Evolutionary conservation across 2,797 vertebrate genomes (phyloP).

Genomic region (Heterohyrax brucei): DNA sequence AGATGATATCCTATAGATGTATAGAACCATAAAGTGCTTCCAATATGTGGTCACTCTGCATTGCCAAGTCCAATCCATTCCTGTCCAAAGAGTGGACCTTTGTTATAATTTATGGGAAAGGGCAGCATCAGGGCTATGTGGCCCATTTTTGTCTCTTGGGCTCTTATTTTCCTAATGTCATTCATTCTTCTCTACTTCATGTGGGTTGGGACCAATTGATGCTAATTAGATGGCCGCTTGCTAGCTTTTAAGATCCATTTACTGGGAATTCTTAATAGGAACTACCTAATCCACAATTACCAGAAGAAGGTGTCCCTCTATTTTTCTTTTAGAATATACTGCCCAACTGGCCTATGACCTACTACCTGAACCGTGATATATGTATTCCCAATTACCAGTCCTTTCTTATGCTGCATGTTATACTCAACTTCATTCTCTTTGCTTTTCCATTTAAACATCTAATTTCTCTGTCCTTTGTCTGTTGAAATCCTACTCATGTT

Average conservation of each 20-base stretch:
- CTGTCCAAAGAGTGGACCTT: too few species aligned
- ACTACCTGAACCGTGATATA: not conserved
- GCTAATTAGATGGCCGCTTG: too few species aligned
- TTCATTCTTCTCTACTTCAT: too few species aligned
- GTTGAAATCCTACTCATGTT: not conserved
- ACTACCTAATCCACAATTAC: not conserved
- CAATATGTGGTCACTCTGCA: too few species aligned
- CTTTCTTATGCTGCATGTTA: not conserved
- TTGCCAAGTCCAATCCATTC: too few species aligned
- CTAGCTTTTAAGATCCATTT: not conserved
- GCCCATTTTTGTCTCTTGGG: too few species aligned
- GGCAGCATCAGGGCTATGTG: too few species aligned
- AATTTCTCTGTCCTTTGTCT: not conserved
- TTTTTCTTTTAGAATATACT: not conserved
- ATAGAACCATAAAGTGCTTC: too few species aligned
- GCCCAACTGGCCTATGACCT: not conserved
- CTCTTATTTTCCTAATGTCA: too few species aligned
- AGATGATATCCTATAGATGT: too few species aligned
- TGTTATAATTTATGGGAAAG: too few species aligned
- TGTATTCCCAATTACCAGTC: not conserved
- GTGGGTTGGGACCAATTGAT: too few species aligned
- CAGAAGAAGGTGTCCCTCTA: not conserved
- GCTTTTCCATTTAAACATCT: constrained; percentile 26
- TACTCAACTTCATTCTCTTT: not conserved
- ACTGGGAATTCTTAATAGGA: not conserved